Conservation (phyloP, 2,797 vertebrate genomes). For the Tenualosa ilisha region DNA sequence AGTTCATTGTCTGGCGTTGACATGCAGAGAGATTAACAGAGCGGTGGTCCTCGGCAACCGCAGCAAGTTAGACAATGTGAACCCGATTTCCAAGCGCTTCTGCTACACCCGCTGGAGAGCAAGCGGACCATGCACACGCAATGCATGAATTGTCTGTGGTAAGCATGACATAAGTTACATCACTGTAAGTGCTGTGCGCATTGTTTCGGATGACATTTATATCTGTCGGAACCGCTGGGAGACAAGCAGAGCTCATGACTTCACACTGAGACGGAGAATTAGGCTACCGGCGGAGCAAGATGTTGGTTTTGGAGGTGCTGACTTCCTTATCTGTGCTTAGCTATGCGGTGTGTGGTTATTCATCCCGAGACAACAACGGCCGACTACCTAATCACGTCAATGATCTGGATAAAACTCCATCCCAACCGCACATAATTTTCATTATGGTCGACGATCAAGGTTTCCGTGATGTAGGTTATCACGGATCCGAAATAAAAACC, state of each 20-base stretch:
- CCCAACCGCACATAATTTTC: conserved; percentile 91
- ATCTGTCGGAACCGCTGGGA: not conserved
- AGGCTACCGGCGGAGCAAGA: conserved; percentile 33
- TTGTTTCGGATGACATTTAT: not conserved
- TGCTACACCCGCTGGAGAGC: conserved; percentile 55
- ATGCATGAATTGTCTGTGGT: not conserved
- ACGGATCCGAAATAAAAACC: conserved; percentile 94
- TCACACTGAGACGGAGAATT: not conserved
- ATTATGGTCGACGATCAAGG: conserved; percentile 98
- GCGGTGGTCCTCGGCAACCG: not conserved
- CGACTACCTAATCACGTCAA: conserved; percentile 56
- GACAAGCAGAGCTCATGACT: not conserved
- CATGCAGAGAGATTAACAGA: not conserved
- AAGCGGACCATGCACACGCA: not conserved
- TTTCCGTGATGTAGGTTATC: conserved; percentile 94
- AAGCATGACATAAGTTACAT: not conserved
- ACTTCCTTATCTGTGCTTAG: conserved; percentile 16
- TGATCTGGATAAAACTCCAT: conserved; percentile 51
- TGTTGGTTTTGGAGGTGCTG: conserved; percentile 67
- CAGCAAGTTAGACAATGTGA: conserved; percentile 38
- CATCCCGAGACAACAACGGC: conserved; percentile 73
- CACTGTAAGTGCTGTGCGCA: not conserved
- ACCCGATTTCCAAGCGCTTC: conserved; percentile 60
- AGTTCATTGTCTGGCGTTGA: conserved; percentile 32
- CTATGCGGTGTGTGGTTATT: conserved; percentile 50